Conservation (phyloP, 2,113 vertebrate genomes). For the Trinectes maculatus region DNA sequence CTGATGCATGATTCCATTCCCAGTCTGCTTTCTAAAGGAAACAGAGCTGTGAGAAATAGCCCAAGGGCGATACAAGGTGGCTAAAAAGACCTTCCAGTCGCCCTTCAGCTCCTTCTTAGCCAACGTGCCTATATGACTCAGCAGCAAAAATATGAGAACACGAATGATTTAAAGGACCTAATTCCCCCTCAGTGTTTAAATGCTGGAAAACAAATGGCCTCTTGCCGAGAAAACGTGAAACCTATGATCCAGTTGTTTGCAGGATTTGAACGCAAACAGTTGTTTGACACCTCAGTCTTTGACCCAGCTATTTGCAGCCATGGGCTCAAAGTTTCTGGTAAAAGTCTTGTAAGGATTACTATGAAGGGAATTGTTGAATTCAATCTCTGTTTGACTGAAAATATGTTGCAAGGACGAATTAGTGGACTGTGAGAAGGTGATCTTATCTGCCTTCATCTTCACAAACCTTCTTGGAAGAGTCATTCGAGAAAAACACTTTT, state of each 20-base stretch:
- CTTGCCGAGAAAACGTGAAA: not conserved
- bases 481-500: not conserved
- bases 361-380: no score
- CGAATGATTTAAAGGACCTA: not conserved
- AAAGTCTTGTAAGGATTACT: no score
- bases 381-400: not conserved
- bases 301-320: not conserved
- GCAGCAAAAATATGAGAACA: constrained; percentile 11
- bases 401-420: not conserved
- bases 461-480: not conserved
- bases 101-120: constrained; percentile 3
- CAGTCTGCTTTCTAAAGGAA: constrained; percentile 13
- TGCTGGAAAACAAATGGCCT: not conserved
- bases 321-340: no score
- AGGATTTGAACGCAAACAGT: no score
- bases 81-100: constrained; percentile 41
- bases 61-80: constrained; percentile 46
- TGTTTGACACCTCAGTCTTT: not conserved
- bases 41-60: constrained; percentile 31
- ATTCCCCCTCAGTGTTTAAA: not conserved
- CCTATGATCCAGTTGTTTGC: not conserved
- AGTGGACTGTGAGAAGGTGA: not conserved
- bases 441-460: not conserved
- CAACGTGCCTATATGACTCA: constrained; percentile 11
- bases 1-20: constrained; percentile 18